These are phyloP conservation scores for Eilema sororculum DNA, from an alignment of 2,888 invertebrate genomes.

Conservation along the genomic window DNA sequence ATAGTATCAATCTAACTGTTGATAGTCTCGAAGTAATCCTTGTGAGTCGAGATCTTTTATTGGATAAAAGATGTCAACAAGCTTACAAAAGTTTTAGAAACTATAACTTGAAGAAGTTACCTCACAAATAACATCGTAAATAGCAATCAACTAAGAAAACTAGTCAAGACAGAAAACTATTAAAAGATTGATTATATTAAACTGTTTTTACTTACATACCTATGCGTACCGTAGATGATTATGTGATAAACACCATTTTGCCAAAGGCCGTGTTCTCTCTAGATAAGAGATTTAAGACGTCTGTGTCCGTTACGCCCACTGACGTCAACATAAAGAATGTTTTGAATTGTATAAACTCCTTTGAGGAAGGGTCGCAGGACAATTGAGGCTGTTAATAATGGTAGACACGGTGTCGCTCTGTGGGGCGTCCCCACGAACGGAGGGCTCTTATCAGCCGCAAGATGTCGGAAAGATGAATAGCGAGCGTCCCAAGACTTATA, in stretches of 20 bases:
- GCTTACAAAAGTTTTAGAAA: neutral
- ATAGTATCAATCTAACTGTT: neutral
- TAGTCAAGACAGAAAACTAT: neutral
- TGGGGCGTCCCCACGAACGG: slow-evolving; percentile 31
- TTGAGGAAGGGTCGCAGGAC: slow-evolving; percentile 34
- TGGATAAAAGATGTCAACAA: neutral
- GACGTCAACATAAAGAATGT: slow-evolving; percentile 5
- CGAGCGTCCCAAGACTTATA: slow-evolving; percentile 23
- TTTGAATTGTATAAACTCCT: slow-evolving; percentile 39
- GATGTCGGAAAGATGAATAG: slow-evolving; percentile 48
- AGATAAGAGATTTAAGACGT: slow-evolving; percentile 1
- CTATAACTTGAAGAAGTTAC: neutral
- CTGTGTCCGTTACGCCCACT: neutral
- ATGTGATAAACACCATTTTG: no score
- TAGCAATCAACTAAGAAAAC: neutral
- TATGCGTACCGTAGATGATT: neutral
- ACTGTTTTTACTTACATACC: neutral
- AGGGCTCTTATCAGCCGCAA: slow-evolving; percentile 39
- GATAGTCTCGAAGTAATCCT: neutral
- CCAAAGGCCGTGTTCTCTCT: neutral
- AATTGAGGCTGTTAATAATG: slow-evolving; percentile 44
- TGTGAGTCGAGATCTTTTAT: neutral
- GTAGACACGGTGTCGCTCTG: slow-evolving; percentile 30
- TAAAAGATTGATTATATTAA: neutral
- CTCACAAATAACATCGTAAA: neutral